Percentiles rank a stretch among this genome's conserved stretches.
phyloP scores from a whole-genome alignment of 53 echinoderm and acorn worm genomes.

The Astropecten irregularis region DNA sequence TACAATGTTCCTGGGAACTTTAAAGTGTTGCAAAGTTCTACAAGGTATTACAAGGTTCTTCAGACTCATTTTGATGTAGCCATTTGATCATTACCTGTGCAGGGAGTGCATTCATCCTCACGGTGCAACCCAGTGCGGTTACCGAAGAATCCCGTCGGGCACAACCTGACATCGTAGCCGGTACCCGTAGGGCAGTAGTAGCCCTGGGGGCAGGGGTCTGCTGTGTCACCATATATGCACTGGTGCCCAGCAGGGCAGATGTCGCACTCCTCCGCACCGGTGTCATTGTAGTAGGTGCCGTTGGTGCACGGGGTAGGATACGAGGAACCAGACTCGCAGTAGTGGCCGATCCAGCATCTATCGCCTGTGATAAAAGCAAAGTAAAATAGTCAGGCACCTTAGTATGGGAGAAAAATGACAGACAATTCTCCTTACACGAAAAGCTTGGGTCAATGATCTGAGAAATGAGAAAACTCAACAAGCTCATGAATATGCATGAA shows the following conservation, averaged over 20 bases:
- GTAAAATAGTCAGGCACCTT: too few species aligned
- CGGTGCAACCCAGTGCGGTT: conserved; percentile 74
- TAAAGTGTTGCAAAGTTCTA: too few species aligned
- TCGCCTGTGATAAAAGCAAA: conserved; percentile 51
- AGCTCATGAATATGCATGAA: too few species aligned
- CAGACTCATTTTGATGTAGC: too few species aligned
- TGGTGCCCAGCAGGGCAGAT: conserved; percentile 89
- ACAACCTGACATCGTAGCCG: conserved; percentile 78
- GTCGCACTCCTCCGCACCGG: conserved; percentile 82
- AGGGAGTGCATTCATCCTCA: conserved; percentile 81
- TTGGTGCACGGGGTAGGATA: conserved; percentile 84
- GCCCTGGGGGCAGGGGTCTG: conserved; percentile 95
- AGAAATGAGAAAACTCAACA: too few species aligned
- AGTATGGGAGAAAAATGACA: too few species aligned
- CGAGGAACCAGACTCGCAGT: conserved; percentile 84
- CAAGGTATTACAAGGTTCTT: too few species aligned
- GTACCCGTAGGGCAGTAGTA: conserved; percentile 99
- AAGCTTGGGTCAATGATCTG: too few species aligned
- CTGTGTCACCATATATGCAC: conserved; percentile 92
- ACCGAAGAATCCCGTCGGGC: conserved; percentile 91
- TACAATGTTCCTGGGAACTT: too few species aligned
- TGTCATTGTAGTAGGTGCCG: conserved; percentile 91
- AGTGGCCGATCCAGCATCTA: conserved; percentile 81
- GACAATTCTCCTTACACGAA: too few species aligned
- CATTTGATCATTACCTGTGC: conserved; percentile 65